Conservation (phyloP, 1,140 invertebrate species). For the Andricus grossulariae region DNA sequence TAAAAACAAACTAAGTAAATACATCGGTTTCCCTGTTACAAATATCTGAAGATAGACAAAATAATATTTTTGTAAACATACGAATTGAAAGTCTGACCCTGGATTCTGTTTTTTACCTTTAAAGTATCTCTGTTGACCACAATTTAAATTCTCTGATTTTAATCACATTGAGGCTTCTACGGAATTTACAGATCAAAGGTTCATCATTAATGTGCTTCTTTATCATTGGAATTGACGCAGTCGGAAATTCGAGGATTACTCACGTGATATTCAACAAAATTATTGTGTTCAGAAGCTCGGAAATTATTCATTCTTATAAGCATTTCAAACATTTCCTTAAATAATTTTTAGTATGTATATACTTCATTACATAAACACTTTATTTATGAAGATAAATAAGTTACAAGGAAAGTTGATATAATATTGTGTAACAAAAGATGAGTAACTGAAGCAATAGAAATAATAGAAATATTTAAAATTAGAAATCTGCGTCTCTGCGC, state of each 20-base stretch:
- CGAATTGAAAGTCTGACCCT: not conserved
- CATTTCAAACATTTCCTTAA: too few species aligned
- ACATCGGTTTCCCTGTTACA: not conserved
- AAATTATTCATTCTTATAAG: too few species aligned
- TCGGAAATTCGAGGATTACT: not conserved
- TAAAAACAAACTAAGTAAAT: not conserved
- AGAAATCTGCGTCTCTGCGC: too few species aligned
- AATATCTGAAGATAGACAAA: not conserved
- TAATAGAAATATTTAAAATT: too few species aligned
- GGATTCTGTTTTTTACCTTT: not conserved
- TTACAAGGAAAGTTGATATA: too few species aligned
- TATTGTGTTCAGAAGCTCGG: too few species aligned
- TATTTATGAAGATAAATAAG: too few species aligned
- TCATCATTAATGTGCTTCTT: not conserved
- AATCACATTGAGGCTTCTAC: not conserved
- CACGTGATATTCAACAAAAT: too few species aligned
- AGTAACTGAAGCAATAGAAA: too few species aligned
- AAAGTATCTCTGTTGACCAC: not conserved
- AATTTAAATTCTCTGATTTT: not conserved
- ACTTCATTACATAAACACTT: too few species aligned
- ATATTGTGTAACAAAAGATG: too few species aligned
- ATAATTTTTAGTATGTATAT: too few species aligned
- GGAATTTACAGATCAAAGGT: constrained; percentile 8
- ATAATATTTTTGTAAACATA: not conserved
- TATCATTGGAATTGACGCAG: not conserved